phyloP scores from a whole-genome alignment of 2,113 vertebrate genomes.

The Elanus axillaris region DNA sequence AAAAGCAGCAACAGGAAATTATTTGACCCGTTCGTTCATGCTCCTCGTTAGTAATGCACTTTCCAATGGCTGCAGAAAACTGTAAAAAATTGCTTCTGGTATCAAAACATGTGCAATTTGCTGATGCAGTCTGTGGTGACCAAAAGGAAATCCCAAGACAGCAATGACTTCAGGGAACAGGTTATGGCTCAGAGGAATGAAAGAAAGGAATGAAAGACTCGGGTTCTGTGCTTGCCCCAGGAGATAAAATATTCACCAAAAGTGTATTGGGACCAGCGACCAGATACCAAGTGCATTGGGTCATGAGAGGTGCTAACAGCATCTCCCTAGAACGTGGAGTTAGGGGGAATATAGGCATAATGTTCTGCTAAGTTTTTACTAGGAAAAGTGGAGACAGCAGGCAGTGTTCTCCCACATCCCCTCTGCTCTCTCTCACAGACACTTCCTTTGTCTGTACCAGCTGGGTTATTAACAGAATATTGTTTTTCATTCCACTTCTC shows the following conservation, averaged over 20 bases:
- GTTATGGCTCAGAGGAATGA: not conserved
- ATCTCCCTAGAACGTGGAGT: not conserved
- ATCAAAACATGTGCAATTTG: not conserved
- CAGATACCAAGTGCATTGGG: not conserved
- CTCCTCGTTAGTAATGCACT: not conserved
- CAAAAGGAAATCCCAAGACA: not conserved
- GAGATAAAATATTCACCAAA: not conserved
- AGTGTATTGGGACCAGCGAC: not conserved
- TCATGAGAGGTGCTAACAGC: slow-evolving; percentile 53
- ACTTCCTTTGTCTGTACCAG: slow-evolving; percentile 58
- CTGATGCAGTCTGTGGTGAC: not conserved
- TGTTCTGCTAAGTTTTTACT: not conserved
- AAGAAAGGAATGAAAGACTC: not conserved
- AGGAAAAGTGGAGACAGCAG: not conserved
- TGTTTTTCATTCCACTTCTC: slow-evolving; percentile 32
- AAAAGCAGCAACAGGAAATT: not conserved
- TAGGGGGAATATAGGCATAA: not conserved
- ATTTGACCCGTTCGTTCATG: not conserved
- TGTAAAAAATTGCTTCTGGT: not conserved
- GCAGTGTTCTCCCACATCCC: not conserved
- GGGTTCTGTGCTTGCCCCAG: not conserved
- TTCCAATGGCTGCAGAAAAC: not conserved
- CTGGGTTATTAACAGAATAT: slow-evolving; percentile 38
- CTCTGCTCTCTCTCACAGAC: slow-evolving; percentile 43
- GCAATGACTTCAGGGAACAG: not conserved